Percentiles rank a stretch among this genome's conserved stretches.
These are phyloP conservation scores for Timandra comae DNA, from an alignment of 2,888 invertebrate species.

Conservation along the genomic window DNA sequence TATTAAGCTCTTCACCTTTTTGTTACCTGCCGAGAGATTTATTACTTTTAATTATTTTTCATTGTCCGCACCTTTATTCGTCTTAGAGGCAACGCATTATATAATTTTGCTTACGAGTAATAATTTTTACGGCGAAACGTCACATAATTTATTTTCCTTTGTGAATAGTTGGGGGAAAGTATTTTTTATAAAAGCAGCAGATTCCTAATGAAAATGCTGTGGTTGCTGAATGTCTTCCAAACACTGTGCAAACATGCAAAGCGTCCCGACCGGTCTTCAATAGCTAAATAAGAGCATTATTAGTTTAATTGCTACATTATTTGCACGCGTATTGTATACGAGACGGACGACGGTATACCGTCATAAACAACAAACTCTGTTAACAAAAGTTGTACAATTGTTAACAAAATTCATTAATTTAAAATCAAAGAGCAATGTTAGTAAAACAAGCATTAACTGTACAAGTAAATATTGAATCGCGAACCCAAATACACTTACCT, in stretches of 20 bases:
- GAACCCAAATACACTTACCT: conserved; percentile 9
- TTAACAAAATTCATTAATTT: background rate
- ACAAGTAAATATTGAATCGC: conserved; percentile 11
- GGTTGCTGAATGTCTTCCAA: too few species aligned
- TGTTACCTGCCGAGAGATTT: conserved; percentile 74
- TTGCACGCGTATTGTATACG: too few species aligned
- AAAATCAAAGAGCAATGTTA: background rate
- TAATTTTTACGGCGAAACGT: conserved; percentile 44
- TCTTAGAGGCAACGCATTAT: conserved; percentile 57
- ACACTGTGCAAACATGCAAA: too few species aligned
- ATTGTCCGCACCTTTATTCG: conserved; percentile 66
- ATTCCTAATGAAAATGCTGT: too few species aligned
- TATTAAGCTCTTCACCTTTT: conserved; percentile 73
- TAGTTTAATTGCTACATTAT: too few species aligned
- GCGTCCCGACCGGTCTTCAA: too few species aligned
- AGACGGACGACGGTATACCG: too few species aligned
- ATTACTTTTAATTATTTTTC: conserved; percentile 77
- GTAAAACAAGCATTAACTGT: background rate
- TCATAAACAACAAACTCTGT: too few species aligned
- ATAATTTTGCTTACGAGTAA: conserved; percentile 59
- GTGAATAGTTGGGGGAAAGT: too few species aligned
- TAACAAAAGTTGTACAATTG: background rate
- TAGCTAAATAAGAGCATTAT: too few species aligned
- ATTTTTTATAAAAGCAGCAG: too few species aligned
- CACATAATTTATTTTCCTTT: conserved; percentile 39